Base-by-base conservation (phyloP, 2,888 invertebrate genomes). In the Drosophila differens region DNA sequence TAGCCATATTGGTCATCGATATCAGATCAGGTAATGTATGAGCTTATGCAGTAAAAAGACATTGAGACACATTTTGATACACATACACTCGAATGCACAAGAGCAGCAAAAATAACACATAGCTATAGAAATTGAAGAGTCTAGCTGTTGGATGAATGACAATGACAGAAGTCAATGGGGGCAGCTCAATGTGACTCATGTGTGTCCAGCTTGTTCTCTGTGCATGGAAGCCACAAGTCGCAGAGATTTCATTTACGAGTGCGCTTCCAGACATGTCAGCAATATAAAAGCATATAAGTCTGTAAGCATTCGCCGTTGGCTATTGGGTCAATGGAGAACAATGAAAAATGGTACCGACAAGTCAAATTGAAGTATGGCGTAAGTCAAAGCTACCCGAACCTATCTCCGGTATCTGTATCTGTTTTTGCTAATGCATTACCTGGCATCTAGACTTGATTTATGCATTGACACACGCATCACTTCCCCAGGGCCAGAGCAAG, bases 381-480 rank as follows among this genome's bases (percentile, higher is more conserved):
- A 37, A 44, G 57, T 6, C 32, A 32, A 39, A n/a, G 25, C 32
- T 28, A n/a, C n/a, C 3, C 41, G 35, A 28, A n/a, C 14, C 16
- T 25, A 49, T 28, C 39, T 32, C n/a, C 19, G 10, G 30, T 7
- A 12, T 49, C 32, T 57, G 30, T 51, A n/a, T 35, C 1, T 49
- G 10, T 28, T 41, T 47, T 6, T 35, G 54, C 30, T 28, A n/a
- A 35, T 61, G 61, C 60, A 59, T 54, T 52, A 41, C n/a, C 39
- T 53, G 66, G 55, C 71, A 54, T 59, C 58, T 37, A 41, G 74
- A 70, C 57, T 70, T 77, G 82, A 79, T 85, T 85, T 70, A 77
- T 80, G 59, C 65, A 70, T 66, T 60, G 65, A 60, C 30, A 35
- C 57, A 41, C 32, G 52, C 70, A 57, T 69, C 62, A 41, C 52